Evolutionary conservation across 1,140 invertebrate genomes (phyloP), one percentile per base, ranked within the genome.

Genomic region (Plutomurus gul): DNA sequence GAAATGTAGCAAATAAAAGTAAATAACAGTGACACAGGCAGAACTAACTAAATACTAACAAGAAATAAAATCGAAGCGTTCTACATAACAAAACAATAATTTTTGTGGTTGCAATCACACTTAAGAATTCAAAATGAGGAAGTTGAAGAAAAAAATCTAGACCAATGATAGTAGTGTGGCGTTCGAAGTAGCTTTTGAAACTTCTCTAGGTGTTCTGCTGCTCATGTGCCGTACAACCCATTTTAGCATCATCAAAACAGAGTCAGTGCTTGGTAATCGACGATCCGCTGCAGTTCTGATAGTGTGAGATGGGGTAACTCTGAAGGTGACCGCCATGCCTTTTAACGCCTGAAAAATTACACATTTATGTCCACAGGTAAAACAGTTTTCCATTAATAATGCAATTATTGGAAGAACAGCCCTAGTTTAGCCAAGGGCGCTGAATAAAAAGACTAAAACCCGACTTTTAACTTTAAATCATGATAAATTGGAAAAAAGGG

Each of bases 261-360:
- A 94, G 86, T 96, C 94, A 7, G 94, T 94, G 25, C 92, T 94
- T 0, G 94, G 93, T 36, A 96, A 87, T 80, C 95, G 91, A 51
- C 93, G 89, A 85, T 96, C 93, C 0, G 94, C 95, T 1, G 92
- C 92, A 1, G 95, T 96, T 82, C 92, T 92, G n/a, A 93, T 92
- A 81, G 95, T 94, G 82, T 92, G 89, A 3, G 93, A 94, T 0
- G 92, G 92, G 0, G 93, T 92, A 2, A 96, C 93, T 36, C 94
- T 90, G 89, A 96, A 96, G 7, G 94, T 96, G 0, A 93, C 92
- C 3, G 94, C 94, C 93, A 96, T 95, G 85, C 86, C 84, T 80
- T 81, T 83, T 60, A 83, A 65, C 18, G 80, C 82, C 82, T 83
- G 30, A 6, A 40, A 49, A 43, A 60, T n/a, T n/a, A n/a, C n/a